phyloP scores from a whole-genome alignment of 2,888 invertebrate genomes.

The Metallyticus violacea region DNA sequence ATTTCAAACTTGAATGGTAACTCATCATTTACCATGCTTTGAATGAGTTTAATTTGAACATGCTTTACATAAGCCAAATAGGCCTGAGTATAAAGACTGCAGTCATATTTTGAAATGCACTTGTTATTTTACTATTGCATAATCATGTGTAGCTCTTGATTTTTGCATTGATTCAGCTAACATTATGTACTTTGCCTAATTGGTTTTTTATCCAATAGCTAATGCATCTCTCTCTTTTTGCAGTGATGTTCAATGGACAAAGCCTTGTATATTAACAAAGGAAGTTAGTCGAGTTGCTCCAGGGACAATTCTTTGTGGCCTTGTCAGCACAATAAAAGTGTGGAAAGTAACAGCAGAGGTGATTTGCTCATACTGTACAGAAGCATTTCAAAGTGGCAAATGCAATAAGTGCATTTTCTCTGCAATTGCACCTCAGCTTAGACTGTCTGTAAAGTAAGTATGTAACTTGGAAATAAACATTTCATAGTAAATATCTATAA shows the following conservation, averaged over 20 bases:
- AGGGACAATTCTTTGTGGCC: neutral
- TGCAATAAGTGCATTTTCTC: neutral
- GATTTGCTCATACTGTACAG: neutral
- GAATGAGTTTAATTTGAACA: too few species aligned
- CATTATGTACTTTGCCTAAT: too few species aligned
- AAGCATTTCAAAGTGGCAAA: neutral
- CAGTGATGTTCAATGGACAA: neutral
- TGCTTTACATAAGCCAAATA: too few species aligned
- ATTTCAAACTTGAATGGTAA: too few species aligned
- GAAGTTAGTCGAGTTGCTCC: neutral
- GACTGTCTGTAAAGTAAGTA: neutral
- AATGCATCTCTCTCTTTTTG: neutral
- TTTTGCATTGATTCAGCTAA: too few species aligned
- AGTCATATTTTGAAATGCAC: too few species aligned
- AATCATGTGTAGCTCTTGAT: too few species aligned
- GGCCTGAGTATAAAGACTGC: too few species aligned
- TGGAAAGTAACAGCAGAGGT: neutral
- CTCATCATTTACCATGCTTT: too few species aligned
- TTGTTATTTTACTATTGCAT: too few species aligned
- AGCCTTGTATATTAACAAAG: neutral
- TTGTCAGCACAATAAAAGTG: neutral
- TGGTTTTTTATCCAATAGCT: too few species aligned
- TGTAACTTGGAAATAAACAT: neutral
- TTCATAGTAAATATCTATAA: too few species aligned
- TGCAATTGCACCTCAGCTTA: neutral